Evolutionary conservation across 2,888 invertebrate genomes (phyloP).

Genomic region (Tridacna crocea): DNA sequence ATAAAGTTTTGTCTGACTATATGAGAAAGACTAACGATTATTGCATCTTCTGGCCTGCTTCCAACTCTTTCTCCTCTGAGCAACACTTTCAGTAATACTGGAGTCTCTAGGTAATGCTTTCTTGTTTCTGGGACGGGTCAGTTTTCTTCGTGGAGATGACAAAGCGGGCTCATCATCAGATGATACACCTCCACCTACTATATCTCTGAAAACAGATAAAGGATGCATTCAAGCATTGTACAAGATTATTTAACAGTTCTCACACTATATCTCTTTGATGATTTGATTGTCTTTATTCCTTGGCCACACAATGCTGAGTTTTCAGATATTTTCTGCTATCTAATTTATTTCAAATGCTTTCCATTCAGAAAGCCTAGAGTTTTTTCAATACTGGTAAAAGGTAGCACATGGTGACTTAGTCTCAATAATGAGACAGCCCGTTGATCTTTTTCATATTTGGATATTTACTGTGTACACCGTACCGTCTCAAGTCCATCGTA

Average conservation of each 20-base stretch:
- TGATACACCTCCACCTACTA: slow-evolving; percentile 48
- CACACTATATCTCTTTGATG: background rate
- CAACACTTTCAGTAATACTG: slow-evolving; percentile 47
- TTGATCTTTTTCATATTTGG: no score
- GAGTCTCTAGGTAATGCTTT: slow-evolving; percentile 29
- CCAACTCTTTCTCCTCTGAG: slow-evolving; percentile 64
- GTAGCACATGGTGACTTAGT: no score
- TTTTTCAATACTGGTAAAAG: no score
- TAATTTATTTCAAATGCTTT: no score
- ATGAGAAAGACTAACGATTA: slow-evolving; percentile 63
- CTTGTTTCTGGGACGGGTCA: slow-evolving; percentile 18
- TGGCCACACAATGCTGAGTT: no score
- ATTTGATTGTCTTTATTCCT: background rate
- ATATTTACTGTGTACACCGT: no score
- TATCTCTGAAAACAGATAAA: slow-evolving; percentile 33
- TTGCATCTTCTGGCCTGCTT: slow-evolving; percentile 69
- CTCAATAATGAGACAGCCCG: no score
- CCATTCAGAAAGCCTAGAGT: no score
- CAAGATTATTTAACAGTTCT: background rate
- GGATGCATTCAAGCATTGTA: background rate
- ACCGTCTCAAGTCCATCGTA: no score
- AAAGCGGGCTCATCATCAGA: slow-evolving; percentile 53
- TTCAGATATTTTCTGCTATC: background rate
- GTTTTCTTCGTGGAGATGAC: slow-evolving; percentile 31
- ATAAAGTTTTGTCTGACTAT: no score